Base-by-base conservation (phyloP, 2,888 invertebrate genomes). In the Neocrepidodera transversa region DNA sequence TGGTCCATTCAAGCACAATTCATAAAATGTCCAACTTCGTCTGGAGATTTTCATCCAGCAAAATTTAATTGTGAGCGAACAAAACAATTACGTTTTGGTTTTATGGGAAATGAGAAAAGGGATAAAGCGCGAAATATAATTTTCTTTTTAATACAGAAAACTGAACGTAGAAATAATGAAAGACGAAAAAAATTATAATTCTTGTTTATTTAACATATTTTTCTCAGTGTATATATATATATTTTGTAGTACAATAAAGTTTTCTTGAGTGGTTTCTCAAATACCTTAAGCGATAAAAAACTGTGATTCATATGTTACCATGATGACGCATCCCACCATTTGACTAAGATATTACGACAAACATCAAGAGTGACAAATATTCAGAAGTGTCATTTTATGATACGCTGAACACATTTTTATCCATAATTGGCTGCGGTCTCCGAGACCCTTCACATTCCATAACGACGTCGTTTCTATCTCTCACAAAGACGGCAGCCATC, bases 391-490 rank as follows among this genome's bases (percentile, higher is more conserved):
- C 51, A 40, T 51, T 51, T 51, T 51, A 40, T 51, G 51, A 51
- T 40, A 51, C 51, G 51, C 51, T 10, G 51, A 51, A 51, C 26
- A 51, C 51, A 51, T 51, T 51, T 51, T 51, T 51, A 51, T 51
- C 40, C 51, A 14, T 51, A 51, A 51, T 51, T 51, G 51, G 40
- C 30, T 51, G 51, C 51, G 51, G 51, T 51, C 51, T 8, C 17
- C 30, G 14, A 42, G 28, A 26, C 51, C 40, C 42, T 58, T 65
- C 66, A 69, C 67, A 70, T 69, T 65, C 58, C 63, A 60, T 71
- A 73, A 72, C 71, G 71, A 73, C 66, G 68, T 71, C 71, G 68
- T 73, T 72, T 72, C 69, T 71, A 71, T 69, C 69, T 70, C 67
- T 67, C 66, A 66, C 58, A 60, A 64, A 64, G 66, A 63, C 58